phyloP scores from a whole-genome alignment of 2,888 invertebrate species.

The Xylocampa areola region DNA sequence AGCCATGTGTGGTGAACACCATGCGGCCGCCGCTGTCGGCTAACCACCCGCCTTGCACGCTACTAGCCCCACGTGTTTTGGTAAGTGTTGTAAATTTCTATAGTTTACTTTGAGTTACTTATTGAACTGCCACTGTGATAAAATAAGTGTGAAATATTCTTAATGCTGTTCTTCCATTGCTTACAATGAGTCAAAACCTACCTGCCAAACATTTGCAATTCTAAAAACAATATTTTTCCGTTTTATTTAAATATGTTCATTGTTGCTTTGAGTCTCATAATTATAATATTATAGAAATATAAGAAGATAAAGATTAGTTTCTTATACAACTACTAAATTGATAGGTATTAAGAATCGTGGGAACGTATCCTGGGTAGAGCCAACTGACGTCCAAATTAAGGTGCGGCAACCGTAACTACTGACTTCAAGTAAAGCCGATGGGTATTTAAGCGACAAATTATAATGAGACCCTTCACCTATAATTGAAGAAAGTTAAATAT shows the following conservation, averaged over 20 bases:
- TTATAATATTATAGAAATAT: constrained; percentile 1
- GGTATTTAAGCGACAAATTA: constrained; percentile 22
- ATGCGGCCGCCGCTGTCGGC: constrained; percentile 77
- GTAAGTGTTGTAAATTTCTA: constrained; percentile 69
- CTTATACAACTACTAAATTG: not conserved
- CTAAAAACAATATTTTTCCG: no score
- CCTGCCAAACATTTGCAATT: not conserved
- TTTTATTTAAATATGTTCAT: not conserved
- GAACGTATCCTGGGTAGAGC: no score
- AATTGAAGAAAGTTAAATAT: constrained; percentile 22
- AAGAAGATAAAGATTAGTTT: not conserved
- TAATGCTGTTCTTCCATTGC: not conserved
- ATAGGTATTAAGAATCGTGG: constrained; percentile 2
- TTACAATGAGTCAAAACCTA: not conserved
- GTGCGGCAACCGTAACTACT: no score
- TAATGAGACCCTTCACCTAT: constrained; percentile 7
- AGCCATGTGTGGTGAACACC: constrained; percentile 76
- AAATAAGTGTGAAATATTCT: constrained; percentile 18
- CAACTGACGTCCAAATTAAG: no score
- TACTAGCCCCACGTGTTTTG: constrained; percentile 72
- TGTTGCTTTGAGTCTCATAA: not conserved
- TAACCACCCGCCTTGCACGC: constrained; percentile 67
- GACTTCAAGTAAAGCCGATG: constrained; percentile 1
- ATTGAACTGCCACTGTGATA: constrained; percentile 41
- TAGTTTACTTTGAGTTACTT: constrained; percentile 5